These are phyloP conservation scores for Rhizoglyphus robini DNA, from an alignment of 1,140 invertebrate genomes.

Conservation along the genomic window DNA sequence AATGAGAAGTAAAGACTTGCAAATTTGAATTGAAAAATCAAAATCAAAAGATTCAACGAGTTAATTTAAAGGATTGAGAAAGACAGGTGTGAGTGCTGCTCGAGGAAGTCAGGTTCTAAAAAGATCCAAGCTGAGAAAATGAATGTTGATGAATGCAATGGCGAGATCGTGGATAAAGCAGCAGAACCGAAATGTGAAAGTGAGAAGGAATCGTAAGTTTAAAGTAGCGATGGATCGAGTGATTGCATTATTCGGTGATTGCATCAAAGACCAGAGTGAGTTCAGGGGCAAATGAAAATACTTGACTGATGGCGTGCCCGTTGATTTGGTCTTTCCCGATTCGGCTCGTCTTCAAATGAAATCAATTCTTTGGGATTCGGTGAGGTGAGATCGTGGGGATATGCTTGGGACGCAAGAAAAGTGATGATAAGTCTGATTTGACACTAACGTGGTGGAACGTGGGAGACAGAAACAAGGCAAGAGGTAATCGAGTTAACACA, in stretches of 20 bases:
- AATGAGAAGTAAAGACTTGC: no score
- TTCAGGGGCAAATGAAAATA: not conserved
- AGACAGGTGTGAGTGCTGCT: no score
- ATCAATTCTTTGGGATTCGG: conserved; percentile 2
- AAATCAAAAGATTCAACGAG: no score
- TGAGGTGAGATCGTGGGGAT: conserved; percentile 3
- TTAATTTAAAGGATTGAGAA: no score
- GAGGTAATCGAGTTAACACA: conserved; percentile 13
- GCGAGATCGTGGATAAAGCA: no score
- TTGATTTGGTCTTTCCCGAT: not conserved
- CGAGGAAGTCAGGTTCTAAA: no score
- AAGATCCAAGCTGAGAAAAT: no score
- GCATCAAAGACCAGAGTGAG: conserved; percentile 5
- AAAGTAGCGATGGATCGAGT: not conserved
- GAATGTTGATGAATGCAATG: no score
- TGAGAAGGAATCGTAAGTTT: no score
- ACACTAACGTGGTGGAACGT: conserved; percentile 6
- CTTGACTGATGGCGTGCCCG: not conserved
- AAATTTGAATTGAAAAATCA: no score
- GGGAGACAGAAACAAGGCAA: not conserved
- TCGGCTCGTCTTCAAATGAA: no score
- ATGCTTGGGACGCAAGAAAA: not conserved
- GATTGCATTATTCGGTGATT: not conserved
- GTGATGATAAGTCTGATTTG: not conserved
- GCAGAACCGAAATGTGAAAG: no score